Conservation (phyloP, 2,888 invertebrate genomes). For the Heteromurus nitidus region DNA sequence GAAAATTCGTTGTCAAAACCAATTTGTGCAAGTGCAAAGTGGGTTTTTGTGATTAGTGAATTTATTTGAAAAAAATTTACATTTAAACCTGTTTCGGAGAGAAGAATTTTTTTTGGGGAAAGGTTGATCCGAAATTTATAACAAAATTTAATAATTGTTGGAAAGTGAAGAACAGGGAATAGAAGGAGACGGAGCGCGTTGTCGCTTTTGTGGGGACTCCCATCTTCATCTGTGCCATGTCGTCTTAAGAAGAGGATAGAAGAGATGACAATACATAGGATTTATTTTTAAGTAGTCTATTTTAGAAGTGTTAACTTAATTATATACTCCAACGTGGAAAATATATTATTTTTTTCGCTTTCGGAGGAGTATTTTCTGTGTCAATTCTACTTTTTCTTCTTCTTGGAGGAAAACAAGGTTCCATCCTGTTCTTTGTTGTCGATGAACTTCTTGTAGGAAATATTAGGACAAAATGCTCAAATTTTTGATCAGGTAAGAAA, state of each 20-base stretch:
- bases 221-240: slow-evolving; percentile 56
- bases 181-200: slow-evolving; percentile 19
- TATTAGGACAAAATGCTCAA: slow-evolving; percentile 73
- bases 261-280: no score
- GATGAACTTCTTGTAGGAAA: slow-evolving; percentile 69
- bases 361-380: background rate
- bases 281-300: slow-evolving; percentile 3
- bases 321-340: slow-evolving; percentile 3
- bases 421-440: slow-evolving; percentile 39
- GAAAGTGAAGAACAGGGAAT: slow-evolving; percentile 18
- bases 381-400: background rate
- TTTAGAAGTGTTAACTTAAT: slow-evolving; percentile 13
- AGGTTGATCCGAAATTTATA: background rate
- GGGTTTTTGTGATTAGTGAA: slow-evolving; percentile 5
- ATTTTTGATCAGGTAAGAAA: slow-evolving; percentile 68
- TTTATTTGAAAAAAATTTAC: background rate
- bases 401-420: slow-evolving; percentile 12
- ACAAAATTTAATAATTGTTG: background rate
- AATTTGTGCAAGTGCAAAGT: background rate
- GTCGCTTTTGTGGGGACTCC: slow-evolving; percentile 53
- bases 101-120: background rate
- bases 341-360: no score
- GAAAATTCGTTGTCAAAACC: background rate
- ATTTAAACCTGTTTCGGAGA: background rate
- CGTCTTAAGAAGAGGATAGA: background rate